Evolutionary conservation across 2,797 vertebrate genomes (phyloP).

Genomic region (Sebastes minor): DNA sequence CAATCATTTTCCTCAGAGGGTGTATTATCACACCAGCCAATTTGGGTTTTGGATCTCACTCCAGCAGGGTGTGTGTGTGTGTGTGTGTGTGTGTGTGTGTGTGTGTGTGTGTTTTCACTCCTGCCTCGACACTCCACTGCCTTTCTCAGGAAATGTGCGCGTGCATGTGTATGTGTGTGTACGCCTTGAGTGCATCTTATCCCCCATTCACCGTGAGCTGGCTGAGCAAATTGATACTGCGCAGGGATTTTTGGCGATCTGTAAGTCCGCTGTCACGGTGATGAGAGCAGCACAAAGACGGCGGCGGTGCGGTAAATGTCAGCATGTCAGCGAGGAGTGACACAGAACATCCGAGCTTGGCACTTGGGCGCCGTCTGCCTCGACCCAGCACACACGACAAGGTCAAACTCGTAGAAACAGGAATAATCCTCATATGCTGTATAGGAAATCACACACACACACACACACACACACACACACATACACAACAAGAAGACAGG

Average conservation of each 20-base stretch:
- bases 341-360: conserved; percentile 41
- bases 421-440: conserved; percentile 36
- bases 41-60: conserved; percentile 29
- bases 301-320: conserved; percentile 69
- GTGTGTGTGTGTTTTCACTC: conserved; percentile 16
- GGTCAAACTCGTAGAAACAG: conserved; percentile 33
- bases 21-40: conserved; percentile 37
- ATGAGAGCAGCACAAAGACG: conserved; percentile 64
- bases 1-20: conserved; percentile 39
- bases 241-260: conserved; percentile 50
- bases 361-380: conserved; percentile 6
- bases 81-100: conserved; percentile 9
- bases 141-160: conserved; percentile 1
- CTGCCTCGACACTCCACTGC: conserved; percentile 1
- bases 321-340: conserved; percentile 63
- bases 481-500: neutral
- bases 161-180: neutral
- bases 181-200: conserved; percentile 11
- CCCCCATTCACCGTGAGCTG: conserved; percentile 24
- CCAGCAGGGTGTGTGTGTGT: conserved; percentile 4
- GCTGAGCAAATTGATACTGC: conserved; percentile 53
- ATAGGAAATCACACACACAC: neutral
- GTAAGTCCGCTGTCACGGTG: conserved; percentile 65
- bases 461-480: neutral
- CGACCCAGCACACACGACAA: conserved; percentile 42